These are phyloP conservation scores for Nasonia vitripennis DNA, from an alignment of 1,140 invertebrate species.

Conservation along the genomic window DNA sequence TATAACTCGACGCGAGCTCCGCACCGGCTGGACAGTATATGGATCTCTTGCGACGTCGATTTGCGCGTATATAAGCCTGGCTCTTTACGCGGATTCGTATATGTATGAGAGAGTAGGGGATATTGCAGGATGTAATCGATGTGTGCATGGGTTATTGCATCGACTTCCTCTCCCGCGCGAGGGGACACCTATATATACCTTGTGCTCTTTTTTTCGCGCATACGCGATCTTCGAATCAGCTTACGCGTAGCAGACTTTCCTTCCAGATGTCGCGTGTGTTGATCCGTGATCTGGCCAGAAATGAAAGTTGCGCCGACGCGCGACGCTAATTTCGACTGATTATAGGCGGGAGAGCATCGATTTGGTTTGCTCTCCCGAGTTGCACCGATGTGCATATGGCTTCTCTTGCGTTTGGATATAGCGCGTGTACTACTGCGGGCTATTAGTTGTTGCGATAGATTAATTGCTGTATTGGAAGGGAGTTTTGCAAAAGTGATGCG, in stretches of 20 bases:
- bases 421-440: too few species aligned
- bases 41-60: neutral
- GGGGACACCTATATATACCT: neutral
- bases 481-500: neutral
- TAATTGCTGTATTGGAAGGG: neutral
- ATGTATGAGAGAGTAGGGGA: neutral
- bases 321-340: neutral
- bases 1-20: slow-evolving; percentile 1
- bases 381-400: neutral
- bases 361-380: neutral
- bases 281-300: neutral
- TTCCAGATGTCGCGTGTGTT: neutral
- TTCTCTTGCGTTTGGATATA: too few species aligned
- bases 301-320: slow-evolving; percentile 1
- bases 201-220: neutral
- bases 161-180: neutral
- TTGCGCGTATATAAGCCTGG: neutral
- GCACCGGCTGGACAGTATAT: neutral
- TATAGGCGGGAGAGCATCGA: neutral
- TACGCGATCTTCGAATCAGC: neutral
- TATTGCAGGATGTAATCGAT: slow-evolving; percentile 45
- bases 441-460: neutral
- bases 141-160: neutral
- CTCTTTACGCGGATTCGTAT: neutral
- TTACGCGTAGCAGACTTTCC: neutral